Percentiles rank a stretch among this genome's conserved stretches.
Conservation (phyloP, 2,797 vertebrate species). For the Buceros bicornis region DNA sequence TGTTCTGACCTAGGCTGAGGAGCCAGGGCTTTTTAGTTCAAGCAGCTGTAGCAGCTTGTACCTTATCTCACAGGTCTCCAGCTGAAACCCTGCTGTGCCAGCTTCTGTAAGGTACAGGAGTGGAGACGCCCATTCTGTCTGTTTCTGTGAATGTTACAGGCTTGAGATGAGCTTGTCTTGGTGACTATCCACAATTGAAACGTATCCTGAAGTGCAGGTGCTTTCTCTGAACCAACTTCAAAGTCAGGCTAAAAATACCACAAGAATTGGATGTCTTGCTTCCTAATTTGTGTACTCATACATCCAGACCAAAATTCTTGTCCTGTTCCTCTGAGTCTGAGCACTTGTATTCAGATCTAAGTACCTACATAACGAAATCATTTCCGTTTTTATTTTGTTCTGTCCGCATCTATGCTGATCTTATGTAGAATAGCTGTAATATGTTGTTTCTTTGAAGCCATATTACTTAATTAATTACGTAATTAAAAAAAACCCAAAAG, state of each 20-base stretch:
- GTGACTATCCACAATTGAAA: not conserved
- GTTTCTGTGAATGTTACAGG: not conserved
- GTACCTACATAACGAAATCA: not conserved
- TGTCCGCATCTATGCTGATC: not conserved
- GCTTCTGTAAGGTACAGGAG: not conserved
- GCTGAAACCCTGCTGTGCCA: not conserved
- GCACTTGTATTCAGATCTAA: constrained; percentile 13
- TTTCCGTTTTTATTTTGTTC: not conserved
- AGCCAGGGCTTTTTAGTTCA: not conserved
- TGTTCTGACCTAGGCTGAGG: not conserved
- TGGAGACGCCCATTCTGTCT: not conserved
- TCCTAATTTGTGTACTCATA: not conserved
- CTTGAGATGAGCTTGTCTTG: not conserved
- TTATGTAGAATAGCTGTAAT: not conserved
- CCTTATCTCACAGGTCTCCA: not conserved
- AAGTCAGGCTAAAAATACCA: not conserved
- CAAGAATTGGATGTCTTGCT: not conserved
- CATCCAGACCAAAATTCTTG: not conserved
- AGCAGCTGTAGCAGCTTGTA: not conserved
- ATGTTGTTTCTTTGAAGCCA: not conserved
- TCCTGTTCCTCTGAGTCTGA: not conserved
- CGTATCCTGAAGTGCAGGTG: not conserved
- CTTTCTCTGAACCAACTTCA: not conserved
- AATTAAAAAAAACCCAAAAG: not conserved
- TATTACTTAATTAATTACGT: not conserved